These are phyloP conservation scores for Tenualosa ilisha DNA, from an alignment of 2,797 vertebrate species.

Conservation along the genomic window DNA sequence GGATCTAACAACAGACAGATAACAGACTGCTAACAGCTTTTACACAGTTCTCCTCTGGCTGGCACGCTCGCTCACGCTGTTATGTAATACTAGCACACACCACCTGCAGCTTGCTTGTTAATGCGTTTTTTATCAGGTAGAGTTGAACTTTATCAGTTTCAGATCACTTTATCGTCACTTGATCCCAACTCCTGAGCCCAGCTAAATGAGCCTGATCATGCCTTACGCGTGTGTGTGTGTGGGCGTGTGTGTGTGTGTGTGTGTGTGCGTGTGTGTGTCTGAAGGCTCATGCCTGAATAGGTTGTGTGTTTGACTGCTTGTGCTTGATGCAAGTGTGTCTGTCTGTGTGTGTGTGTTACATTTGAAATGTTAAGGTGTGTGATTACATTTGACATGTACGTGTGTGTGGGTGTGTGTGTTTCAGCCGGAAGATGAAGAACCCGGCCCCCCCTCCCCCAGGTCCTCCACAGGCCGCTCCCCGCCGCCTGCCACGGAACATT, in stretches of 20 bases:
- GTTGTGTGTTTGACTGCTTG: background rate
- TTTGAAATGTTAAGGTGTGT: too few species aligned
- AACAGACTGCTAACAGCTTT: background rate
- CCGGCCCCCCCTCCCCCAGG: constrained; percentile 83
- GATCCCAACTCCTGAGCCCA: background rate
- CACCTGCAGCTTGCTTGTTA: background rate
- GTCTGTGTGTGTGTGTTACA: constrained; percentile 41
- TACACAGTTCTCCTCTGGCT: background rate
- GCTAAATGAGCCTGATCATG: background rate
- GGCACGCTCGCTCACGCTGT: background rate
- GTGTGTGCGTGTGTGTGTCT: background rate
- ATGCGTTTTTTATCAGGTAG: background rate
- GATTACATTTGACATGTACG: too few species aligned
- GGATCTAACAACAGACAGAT: background rate
- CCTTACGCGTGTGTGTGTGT: too few species aligned
- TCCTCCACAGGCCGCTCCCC: constrained; percentile 66
- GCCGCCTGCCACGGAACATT: constrained; percentile 67
- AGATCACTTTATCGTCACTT: background rate
- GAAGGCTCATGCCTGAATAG: too few species aligned
- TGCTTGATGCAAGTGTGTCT: background rate
- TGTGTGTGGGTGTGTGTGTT: background rate
- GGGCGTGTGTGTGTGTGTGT: background rate
- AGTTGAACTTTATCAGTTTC: background rate
- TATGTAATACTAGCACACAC: background rate
- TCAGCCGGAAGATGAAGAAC: constrained; percentile 86